phyloP scores from a whole-genome alignment of 2,797 vertebrate genomes.

The Gila robusta region DNA sequence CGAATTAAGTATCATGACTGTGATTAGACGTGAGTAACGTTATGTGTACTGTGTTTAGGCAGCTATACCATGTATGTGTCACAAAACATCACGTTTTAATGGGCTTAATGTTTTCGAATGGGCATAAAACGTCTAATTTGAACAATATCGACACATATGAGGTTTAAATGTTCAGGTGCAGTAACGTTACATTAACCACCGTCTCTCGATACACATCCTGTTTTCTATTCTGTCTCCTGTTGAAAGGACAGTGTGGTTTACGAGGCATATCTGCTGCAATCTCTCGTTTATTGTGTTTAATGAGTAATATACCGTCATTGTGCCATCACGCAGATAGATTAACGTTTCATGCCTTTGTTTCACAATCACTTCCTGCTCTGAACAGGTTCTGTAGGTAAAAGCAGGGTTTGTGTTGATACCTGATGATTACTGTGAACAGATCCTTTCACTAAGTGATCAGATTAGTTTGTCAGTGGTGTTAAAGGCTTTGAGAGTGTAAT shows the following conservation, averaged over 20 bases:
- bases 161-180: background rate
- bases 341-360: constrained; percentile 23
- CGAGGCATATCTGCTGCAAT: background rate
- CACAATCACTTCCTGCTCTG: constrained; percentile 47
- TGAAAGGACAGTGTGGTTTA: constrained; percentile 8
- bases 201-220: constrained; percentile 20
- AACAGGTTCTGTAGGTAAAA: constrained; percentile 18
- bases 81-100: background rate
- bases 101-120: background rate
- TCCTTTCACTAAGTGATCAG: constrained; percentile 12
- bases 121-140: background rate
- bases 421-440: background rate
- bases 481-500: constrained; percentile 19
- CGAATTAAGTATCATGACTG: background rate
- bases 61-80: no score
- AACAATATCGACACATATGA: background rate
- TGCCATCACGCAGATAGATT: background rate
- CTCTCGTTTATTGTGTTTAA: background rate
- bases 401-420: background rate
- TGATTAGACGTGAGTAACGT: background rate
- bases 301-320: background rate
- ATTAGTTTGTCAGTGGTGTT: constrained; percentile 13
- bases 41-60: constrained; percentile 1
- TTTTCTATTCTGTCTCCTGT: background rate
- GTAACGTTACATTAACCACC: background rate